Evolutionary conservation across 2,113 vertebrate species (phyloP).

Genomic region (Myiopsitta monachus): DNA sequence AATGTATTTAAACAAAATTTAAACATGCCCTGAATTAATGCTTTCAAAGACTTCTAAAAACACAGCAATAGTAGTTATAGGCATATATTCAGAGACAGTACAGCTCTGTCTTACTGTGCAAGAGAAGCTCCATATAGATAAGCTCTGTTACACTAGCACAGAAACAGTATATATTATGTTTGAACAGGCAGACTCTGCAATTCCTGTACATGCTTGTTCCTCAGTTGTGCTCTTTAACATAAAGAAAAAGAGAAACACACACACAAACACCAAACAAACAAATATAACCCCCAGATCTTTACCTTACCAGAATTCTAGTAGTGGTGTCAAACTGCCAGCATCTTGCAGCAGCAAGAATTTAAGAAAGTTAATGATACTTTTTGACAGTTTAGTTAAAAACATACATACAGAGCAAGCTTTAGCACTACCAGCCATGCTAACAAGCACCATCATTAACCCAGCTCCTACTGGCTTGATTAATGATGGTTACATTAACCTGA

Average conservation of each 20-base stretch:
- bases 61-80: background rate
- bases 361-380: slow-evolving; percentile 6
- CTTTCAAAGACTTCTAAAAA: background rate
- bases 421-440: background rate
- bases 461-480: background rate
- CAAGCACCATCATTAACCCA: background rate
- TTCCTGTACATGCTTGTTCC: background rate
- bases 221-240: background rate
- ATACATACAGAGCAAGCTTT: background rate
- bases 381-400: background rate
- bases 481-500: background rate
- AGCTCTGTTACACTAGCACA: background rate
- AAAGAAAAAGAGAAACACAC: background rate
- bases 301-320: slow-evolving; percentile 29
- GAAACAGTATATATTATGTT: background rate
- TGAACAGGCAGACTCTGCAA: background rate
- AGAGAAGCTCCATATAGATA: background rate
- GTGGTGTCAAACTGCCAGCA: background rate
- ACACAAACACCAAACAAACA: background rate
- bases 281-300: background rate
- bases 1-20: background rate
- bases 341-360: slow-evolving; percentile 17
- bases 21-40: background rate
- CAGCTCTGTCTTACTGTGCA: background rate
- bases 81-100: background rate